Base-by-base conservation (phyloP, 2,797 vertebrate species). In the Eupleurogrammus muticus region DNA sequence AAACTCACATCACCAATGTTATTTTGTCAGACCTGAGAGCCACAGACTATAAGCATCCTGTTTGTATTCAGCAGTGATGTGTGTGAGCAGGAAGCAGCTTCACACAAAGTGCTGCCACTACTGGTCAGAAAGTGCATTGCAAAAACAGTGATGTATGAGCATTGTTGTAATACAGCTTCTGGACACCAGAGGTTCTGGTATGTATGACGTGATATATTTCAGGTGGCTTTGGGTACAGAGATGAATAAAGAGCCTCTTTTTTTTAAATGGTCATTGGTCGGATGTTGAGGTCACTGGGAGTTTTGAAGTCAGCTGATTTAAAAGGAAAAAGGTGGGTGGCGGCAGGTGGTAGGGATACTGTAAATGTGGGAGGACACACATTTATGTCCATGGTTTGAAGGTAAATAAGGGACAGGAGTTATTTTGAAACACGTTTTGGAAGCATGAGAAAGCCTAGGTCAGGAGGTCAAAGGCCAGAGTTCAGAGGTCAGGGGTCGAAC, bases 401-500 rank as follows among this genome's bases (percentile, higher is more conserved):
- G 9, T 66, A 9, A 54, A 42, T 3, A 6, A 32, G 64, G 5
- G 17, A 51, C 28, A 66, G 5, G 23, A 2, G 46, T 1, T 47
- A 32, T 52, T 67, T 49, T 36, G 28, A 47, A 35, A 35, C 47
- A 66, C 67, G 57, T 68, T 80, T 74, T 62, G 72, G 51, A 67
- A 60, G 67, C 52, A 17, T 17, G 54, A 13, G 63, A 46, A 57
- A 12, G 56, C 44, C 16, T 50, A 23, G 63, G 51, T 54, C 65
- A 34, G 17, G 32, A 54, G 55, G 58, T 65, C 49, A 73, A 48
- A 78, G 81, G 76, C 9, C 69, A 60, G 40, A 35, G 47, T 23
- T 12, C 70, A 64, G n/a, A 54, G 81, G 70, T 86, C 77, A 50
- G 44, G 58, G 82, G 75, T 77, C 75, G 59, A 24, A 19, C 36